Conservation (phyloP, 2,888 invertebrate genomes). For the Pasiphila rectangulata region DNA sequence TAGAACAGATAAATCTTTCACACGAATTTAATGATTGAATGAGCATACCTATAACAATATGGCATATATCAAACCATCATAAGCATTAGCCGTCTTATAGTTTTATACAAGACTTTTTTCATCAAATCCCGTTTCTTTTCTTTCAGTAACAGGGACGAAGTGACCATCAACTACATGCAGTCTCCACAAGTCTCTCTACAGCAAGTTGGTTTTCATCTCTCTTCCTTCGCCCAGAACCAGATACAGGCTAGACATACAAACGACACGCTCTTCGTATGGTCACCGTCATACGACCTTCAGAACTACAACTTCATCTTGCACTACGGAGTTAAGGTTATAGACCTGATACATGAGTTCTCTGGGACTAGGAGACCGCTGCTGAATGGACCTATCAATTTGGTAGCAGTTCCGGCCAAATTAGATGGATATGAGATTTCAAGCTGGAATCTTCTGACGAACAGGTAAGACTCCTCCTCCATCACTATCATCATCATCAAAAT, state of each 20-base stretch:
- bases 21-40: too few relatives aligned
- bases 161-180: conserved; percentile 55
- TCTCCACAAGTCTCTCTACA: conserved; percentile 66
- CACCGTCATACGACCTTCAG: conserved; percentile 46
- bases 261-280: conserved; percentile 63
- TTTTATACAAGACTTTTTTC: background rate
- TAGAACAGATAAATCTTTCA: too few relatives aligned
- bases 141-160: conserved; percentile 50
- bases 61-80: too few relatives aligned
- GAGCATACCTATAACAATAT: too few relatives aligned
- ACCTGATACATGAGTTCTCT: conserved; percentile 59
- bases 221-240: conserved; percentile 46
- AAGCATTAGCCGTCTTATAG: too few relatives aligned
- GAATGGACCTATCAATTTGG: conserved; percentile 64
- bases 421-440: conserved; percentile 65
- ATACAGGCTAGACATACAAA: conserved; percentile 43
- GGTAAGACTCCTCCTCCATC: too few relatives aligned
- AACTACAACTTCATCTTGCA: conserved; percentile 55
- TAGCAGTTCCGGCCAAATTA: conserved; percentile 56
- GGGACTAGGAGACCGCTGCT: conserved; percentile 49
- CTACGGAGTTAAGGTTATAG: conserved; percentile 57
- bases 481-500: too few relatives aligned
- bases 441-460: conserved; percentile 70
- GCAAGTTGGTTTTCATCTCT: conserved; percentile 68
- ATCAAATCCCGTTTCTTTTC: conserved; percentile 4